Conservation (phyloP, 1,140 invertebrate species). For the Branchinecta lindahli region DNA sequence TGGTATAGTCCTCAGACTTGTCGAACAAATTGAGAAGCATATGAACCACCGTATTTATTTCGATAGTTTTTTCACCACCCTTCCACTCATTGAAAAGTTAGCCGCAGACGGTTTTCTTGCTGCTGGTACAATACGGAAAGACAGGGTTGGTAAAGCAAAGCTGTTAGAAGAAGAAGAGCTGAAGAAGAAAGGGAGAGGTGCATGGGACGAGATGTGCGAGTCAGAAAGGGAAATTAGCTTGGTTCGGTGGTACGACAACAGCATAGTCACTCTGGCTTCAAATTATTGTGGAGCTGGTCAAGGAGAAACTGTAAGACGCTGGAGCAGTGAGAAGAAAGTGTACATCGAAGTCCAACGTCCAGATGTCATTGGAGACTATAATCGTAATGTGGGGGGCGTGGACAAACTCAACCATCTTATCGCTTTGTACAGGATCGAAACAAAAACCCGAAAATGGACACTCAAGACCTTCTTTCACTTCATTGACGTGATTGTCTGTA, state of each 20-base stretch:
- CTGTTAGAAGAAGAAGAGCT: slow-evolving; percentile 28
- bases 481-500: slow-evolving; percentile 24
- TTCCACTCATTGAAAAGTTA: slow-evolving; percentile 29
- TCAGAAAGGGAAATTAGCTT: slow-evolving; percentile 25
- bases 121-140: slow-evolving; percentile 27
- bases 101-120: slow-evolving; percentile 29
- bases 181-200: slow-evolving; percentile 28
- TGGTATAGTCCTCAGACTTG: slow-evolving; percentile 24
- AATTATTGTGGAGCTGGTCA: slow-evolving; percentile 32
- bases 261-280: slow-evolving; percentile 29
- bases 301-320: slow-evolving; percentile 29
- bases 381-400: slow-evolving; percentile 31
- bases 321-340: slow-evolving; percentile 25
- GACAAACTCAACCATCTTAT: slow-evolving; percentile 28
- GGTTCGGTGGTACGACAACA: slow-evolving; percentile 32
- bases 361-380: slow-evolving; percentile 28
- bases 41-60: slow-evolving; percentile 21
- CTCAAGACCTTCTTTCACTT: slow-evolving; percentile 26
- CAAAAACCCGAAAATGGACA: slow-evolving; percentile 27
- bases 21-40: slow-evolving; percentile 20
- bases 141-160: slow-evolving; percentile 29
- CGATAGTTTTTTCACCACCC: slow-evolving; percentile 28
- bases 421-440: slow-evolving; percentile 13
- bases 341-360: slow-evolving; percentile 28
- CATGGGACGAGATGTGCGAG: slow-evolving; percentile 29